Evolutionary conservation across 2,888 invertebrate genomes (phyloP), one percentile per base, ranked within the genome.

Genomic region (Phlogophora meticulosa): DNA sequence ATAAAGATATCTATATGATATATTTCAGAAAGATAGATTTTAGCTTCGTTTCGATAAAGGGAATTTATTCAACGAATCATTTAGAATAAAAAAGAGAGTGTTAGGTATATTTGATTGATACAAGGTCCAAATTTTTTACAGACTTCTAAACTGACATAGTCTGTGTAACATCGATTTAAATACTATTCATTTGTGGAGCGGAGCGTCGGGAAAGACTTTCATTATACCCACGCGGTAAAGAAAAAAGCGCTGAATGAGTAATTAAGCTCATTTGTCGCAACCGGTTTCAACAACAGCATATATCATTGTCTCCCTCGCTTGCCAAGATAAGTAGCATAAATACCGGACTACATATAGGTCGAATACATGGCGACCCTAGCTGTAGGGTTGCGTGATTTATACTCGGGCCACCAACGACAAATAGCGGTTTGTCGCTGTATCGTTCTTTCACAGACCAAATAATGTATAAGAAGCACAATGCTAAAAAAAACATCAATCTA

Each of bases 371-470:
- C 79, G 82, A 81, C 88, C 88, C 87, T 88, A 81, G 71, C 75
- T 56, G 82, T 77, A 85, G 91, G 92, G 93, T 88, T 87, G 88
- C 89, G 89, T 93, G 94, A 94, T 94, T 94, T 94, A 94, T 93
- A 89, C 87, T 82, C 85, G 87, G 87, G 88, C 90, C 88, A 86
- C 88, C 88, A 85, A 92, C 94, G 93, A 94, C 93, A 94, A 95
- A 94, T 94, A 93, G 93, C 92, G 92, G 93, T 93, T 93, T 93
- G 92, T 93, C 92, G 91, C 88, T 87, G 89, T 91, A 92, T 93
- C 92, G 92, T 90, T 92, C 92, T 91, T 91, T 90, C 88, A 88
- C 89, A 87, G 88, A 88, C 85, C 85, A 91, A 93, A 93, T 92
- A 93, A 92, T 90, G 90, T 92, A 90, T 90, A 89, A 87, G 86